A percentile compares a stretch with the other conserved stretches of the same genome.
These are phyloP conservation scores for Macrotus californicus DNA, from an alignment of 2,113 vertebrate genomes.

Conservation along the genomic window DNA sequence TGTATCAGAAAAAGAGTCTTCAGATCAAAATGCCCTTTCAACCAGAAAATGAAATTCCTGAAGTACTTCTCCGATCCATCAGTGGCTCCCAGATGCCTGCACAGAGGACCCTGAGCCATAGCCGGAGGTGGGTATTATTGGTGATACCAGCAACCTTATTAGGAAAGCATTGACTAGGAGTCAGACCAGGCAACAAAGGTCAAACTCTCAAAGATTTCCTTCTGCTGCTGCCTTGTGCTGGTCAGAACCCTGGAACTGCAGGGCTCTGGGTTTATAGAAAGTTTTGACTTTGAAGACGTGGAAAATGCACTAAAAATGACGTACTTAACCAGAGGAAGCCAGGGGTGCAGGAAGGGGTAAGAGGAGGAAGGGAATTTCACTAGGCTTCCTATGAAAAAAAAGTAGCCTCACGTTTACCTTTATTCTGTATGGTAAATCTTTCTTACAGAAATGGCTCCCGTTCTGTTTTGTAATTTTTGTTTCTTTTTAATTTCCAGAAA, in stretches of 20 bases:
- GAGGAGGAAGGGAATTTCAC: background rate
- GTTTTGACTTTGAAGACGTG: background rate
- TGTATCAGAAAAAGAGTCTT: background rate
- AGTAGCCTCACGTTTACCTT: background rate
- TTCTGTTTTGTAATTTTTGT: background rate
- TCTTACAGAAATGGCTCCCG: background rate
- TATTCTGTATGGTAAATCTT: background rate
- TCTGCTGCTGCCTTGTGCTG: background rate
- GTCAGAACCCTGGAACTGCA: background rate
- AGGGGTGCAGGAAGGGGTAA: accelerated
- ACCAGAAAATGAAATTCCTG: constrained; percentile 29
- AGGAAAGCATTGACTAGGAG: background rate
- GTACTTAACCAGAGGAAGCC: background rate
- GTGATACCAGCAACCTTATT: background rate
- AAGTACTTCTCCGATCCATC: background rate
- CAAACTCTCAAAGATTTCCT: background rate
- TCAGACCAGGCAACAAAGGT: background rate
- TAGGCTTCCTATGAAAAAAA: background rate
- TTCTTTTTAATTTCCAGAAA: background rate
- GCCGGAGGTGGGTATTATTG: background rate
- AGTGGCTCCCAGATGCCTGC: background rate
- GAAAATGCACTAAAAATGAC: background rate
- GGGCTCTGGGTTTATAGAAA: background rate
- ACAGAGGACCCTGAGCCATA: background rate
- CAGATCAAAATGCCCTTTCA: background rate